A percentile compares a stretch with the other conserved stretches of the same genome.
These are phyloP conservation scores for Thecocarcelia acutangulata DNA, from an alignment of 2,888 invertebrate species.

Conservation along the genomic window DNA sequence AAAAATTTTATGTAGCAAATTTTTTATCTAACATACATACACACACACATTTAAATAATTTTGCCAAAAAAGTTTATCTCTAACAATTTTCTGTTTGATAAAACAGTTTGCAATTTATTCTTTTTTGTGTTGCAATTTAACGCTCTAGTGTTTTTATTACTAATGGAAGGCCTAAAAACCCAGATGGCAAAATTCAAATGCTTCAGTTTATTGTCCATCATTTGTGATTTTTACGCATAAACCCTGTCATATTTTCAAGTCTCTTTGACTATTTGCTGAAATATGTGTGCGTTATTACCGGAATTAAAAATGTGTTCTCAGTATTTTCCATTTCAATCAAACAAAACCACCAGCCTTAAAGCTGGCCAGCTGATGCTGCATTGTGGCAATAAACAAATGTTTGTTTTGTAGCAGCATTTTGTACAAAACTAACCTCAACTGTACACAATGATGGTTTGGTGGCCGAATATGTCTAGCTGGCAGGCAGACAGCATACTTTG, in stretches of 20 bases:
- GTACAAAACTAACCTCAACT: constrained; percentile 15
- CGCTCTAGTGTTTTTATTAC: too few species aligned
- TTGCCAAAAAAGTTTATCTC: too few species aligned
- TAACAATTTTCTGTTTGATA: too few species aligned
- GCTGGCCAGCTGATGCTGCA: constrained; percentile 7
- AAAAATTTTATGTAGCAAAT: too few species aligned
- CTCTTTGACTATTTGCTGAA: not conserved
- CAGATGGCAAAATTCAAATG: not conserved
- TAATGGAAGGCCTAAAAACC: not conserved
- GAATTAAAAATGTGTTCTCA: constrained; percentile 17
- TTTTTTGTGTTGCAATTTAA: too few species aligned
- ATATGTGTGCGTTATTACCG: not conserved
- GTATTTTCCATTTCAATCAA: constrained; percentile 20
- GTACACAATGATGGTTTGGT: constrained; percentile 4
- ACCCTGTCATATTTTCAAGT: constrained; percentile 13
- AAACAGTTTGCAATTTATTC: too few species aligned
- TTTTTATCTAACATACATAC: too few species aligned
- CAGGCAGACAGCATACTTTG: constrained; percentile 31
- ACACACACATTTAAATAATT: too few species aligned
- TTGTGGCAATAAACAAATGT: constrained; percentile 27
- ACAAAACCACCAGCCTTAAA: constrained; percentile 4
- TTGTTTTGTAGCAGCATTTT: constrained; percentile 22
- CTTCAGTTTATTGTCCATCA: not conserved
- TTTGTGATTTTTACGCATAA: not conserved
- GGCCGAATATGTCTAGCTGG: not conserved